Evolutionary conservation across 2,888 invertebrate species (phyloP), one percentile per base, ranked within the genome.

Genomic region (Drosophila anomalipes): DNA sequence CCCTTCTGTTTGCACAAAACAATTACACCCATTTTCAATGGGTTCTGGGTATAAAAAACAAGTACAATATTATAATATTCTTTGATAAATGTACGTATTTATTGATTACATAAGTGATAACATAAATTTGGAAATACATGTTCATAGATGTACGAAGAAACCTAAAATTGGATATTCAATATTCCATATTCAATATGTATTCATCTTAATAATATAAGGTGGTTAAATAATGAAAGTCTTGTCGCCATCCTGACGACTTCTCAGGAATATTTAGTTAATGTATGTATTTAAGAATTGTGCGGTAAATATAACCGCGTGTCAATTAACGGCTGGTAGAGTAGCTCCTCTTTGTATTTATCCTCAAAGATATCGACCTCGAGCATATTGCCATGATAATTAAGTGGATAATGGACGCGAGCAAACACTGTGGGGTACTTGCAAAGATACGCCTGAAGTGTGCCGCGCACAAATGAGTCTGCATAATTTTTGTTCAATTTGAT

Each of bases 401-500:
- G 19, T 1, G 89, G 72, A 58, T 62, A 74, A 39, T 88, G 80
- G 12, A 93, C 81, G n/a, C 88, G 83, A 7, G 90, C 92, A 52
- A 83, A 90, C 3, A 82, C 65, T 0, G 80, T 35, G 7, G 69
- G 57, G 5, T 83, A 73, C 4, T 79, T 81, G 41, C 53, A 70
- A 0, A 93, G 51, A 30, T 84, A 77, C 5, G 81, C 80, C 22
- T 81, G 75, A 19, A 93, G 57, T 0, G 85, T 81, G 35, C 80
- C 70, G 0, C 93, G 84, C 9, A 93, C 90, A 19, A 94, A 82
- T 6, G 81, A 69, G n/a, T 90, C 86, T 0, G 92, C 79, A 33
- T 94, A 91, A 0, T 93, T 67, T 1, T 92, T 90, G 58, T 94
- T 93, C 67, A 94, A 92, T 41, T 93, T 65, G 41, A 92, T 59